Evolutionary conservation across 1,140 invertebrate species (phyloP).

Genomic region (Kradibia gibbosae): DNA sequence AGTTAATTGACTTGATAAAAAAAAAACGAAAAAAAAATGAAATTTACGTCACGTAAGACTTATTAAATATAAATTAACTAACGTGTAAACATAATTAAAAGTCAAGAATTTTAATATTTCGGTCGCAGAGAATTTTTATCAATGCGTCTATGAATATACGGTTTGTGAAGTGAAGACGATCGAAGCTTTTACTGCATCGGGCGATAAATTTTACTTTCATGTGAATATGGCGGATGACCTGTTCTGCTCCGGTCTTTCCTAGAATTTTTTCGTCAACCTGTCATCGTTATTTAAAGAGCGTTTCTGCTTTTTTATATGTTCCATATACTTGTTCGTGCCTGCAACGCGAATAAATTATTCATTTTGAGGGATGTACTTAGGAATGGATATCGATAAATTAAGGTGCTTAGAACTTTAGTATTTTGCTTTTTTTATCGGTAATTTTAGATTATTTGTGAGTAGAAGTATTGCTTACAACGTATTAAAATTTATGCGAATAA

Average conservation of each 20-base stretch:
- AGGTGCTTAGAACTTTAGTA: not conserved
- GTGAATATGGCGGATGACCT: conserved; percentile 28
- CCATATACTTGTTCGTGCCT: not conserved
- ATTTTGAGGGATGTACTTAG: not conserved
- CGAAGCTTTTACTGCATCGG: conserved; percentile 45
- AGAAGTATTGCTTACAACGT: too few species aligned
- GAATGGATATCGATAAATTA: not conserved
- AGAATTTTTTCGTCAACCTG: conserved; percentile 41
- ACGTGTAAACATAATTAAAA: not conserved
- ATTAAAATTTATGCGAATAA: too few species aligned
- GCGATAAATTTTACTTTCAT: conserved; percentile 43
- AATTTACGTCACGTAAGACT: not conserved
- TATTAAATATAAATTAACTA: not conserved
- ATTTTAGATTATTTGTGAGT: too few species aligned
- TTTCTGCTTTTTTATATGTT: conserved; percentile 6
- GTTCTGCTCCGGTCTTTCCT: conserved; percentile 42
- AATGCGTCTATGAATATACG: conserved; percentile 27
- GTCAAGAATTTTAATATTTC: not conserved
- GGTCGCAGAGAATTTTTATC: conserved; percentile 30
- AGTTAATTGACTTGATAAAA: not conserved
- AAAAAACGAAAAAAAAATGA: not conserved
- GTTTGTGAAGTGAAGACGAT: conserved; percentile 13
- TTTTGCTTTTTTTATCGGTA: not conserved
- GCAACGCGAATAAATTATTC: too few species aligned
- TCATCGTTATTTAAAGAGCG: conserved; percentile 45